These are phyloP conservation scores for Sarcophaga peregrina DNA, from an alignment of 1,140 invertebrate genomes.

Conservation along the genomic window DNA sequence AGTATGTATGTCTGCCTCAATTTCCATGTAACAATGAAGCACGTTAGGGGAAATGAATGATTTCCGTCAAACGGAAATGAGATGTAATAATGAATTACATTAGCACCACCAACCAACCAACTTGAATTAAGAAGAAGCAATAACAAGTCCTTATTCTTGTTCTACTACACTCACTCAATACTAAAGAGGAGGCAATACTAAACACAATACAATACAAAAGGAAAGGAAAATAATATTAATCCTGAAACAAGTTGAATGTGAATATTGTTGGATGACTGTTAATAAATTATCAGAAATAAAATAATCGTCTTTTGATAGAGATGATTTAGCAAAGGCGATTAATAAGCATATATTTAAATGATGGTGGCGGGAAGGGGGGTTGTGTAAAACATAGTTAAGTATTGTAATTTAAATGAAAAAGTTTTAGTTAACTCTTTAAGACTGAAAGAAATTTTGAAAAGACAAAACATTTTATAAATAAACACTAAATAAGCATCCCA, in stretches of 20 bases:
- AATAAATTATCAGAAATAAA: neutral
- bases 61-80: slow-evolving; percentile 42
- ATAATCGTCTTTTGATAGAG: neutral
- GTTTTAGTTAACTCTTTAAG: too few species aligned
- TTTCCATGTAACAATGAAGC: neutral
- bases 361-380: too few species aligned
- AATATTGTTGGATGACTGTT: slow-evolving; percentile 2
- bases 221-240: neutral
- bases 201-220: neutral
- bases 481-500: too few species aligned
- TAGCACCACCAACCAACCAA: neutral
- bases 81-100: slow-evolving; percentile 42
- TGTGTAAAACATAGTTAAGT: too few species aligned
- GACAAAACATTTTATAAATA: too few species aligned
- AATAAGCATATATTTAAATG: too few species aligned
- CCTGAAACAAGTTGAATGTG: neutral
- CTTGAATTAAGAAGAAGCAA: neutral
- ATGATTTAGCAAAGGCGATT: neutral
- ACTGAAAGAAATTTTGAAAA: too few species aligned
- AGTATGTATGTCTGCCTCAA: neutral
- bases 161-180: neutral
- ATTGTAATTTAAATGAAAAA: too few species aligned
- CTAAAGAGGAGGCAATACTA: neutral
- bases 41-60: slow-evolving; percentile 41
- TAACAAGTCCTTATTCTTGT: slow-evolving; percentile 20